Percentiles rank a stretch among this genome's conserved stretches.
phyloP scores from a whole-genome alignment of 2,113 vertebrate species.

The Scolopax mira region DNA sequence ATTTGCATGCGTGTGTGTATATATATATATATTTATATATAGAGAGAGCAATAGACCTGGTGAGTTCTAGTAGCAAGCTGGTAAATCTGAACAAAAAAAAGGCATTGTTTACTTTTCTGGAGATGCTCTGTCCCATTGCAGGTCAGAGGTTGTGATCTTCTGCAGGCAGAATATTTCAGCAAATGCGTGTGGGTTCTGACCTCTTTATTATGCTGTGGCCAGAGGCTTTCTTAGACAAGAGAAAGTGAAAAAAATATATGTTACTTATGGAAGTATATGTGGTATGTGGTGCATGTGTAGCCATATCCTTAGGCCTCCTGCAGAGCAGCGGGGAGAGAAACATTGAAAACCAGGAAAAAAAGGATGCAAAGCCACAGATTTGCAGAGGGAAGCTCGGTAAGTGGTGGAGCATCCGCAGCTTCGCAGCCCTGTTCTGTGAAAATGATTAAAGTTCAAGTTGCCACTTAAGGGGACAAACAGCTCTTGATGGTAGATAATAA shows the following conservation, averaged over 20 bases:
- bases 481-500: constrained; percentile 6
- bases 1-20: neutral
- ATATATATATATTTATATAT: neutral
- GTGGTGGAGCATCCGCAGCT: neutral
- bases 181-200: fast-evolving
- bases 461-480: constrained; percentile 14
- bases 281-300: no score
- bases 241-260: neutral
- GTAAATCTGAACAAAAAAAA: neutral
- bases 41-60: neutral
- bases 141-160: neutral
- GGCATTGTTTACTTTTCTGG: neutral
- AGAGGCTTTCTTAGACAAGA: neutral
- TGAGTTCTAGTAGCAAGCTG: neutral
- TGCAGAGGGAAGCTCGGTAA: neutral
- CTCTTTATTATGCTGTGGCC: neutral
- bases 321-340: neutral
- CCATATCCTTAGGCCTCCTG: neutral
- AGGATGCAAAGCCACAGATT: neutral
- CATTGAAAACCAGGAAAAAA: neutral
- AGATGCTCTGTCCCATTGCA: fast-evolving
- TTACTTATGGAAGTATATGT: fast-evolving
- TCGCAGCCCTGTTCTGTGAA: neutral
- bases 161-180: neutral
- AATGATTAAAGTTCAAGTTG: constrained; percentile 19